phyloP scores from a whole-genome alignment of 2,888 invertebrate species.

The Siphlonurus alternatus region DNA sequence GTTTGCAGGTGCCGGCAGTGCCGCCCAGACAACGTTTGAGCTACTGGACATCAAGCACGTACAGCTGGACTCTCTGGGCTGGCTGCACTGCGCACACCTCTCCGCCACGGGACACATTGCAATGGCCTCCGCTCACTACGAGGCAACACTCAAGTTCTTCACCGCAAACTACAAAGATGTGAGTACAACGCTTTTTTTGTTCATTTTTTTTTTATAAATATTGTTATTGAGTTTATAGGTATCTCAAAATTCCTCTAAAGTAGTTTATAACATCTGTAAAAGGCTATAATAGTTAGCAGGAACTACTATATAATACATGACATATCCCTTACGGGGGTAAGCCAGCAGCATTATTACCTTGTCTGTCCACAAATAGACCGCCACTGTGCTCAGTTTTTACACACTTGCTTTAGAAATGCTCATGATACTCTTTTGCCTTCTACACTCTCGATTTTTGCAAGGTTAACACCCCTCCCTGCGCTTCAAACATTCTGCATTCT shows the following conservation, averaged over 20 bases:
- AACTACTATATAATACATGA: too few relatives aligned
- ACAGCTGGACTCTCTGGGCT: slow-evolving; percentile 82
- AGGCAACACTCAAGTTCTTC: slow-evolving; percentile 70
- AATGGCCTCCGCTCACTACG: slow-evolving; percentile 49
- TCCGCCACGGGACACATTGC: slow-evolving; percentile 53
- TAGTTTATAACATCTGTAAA: background rate
- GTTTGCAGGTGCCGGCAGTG: slow-evolving; percentile 52
- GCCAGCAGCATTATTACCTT: too few relatives aligned
- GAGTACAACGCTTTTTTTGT: slow-evolving; percentile 25
- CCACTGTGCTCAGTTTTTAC: too few relatives aligned
- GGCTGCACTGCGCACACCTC: slow-evolving; percentile 59
- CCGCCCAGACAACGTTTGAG: slow-evolving; percentile 56
- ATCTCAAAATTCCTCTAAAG: background rate
- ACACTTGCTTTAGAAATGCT: too few relatives aligned
- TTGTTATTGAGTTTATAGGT: background rate
- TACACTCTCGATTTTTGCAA: too few relatives aligned
- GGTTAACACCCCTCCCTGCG: too few relatives aligned
- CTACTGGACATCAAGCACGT: slow-evolving; percentile 82
- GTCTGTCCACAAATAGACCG: too few relatives aligned
- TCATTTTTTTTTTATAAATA: background rate
- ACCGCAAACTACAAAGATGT: slow-evolving; percentile 78
- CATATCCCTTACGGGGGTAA: too few relatives aligned
- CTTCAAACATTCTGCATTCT: too few relatives aligned
- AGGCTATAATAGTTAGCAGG: too few relatives aligned
- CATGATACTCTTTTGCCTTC: too few relatives aligned